phyloP scores from a whole-genome alignment of 2,797 vertebrate species.

The Lutjanus argentimaculatus region DNA sequence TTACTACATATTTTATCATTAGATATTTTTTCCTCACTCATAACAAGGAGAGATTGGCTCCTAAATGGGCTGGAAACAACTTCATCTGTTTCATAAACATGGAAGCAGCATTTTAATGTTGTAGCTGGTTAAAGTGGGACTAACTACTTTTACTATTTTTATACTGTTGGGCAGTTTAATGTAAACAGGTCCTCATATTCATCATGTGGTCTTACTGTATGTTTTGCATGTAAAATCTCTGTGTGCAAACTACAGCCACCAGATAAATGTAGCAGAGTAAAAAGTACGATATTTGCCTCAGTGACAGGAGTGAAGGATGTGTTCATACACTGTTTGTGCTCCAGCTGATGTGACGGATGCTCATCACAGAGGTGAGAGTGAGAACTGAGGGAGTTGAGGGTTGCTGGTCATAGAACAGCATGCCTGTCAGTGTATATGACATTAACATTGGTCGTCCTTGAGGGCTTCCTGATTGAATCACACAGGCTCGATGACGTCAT shows the following conservation, averaged over 20 bases:
- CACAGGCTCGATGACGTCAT: slow-evolving; percentile 80
- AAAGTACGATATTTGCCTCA: neutral
- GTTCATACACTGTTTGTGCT: slow-evolving; percentile 2
- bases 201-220: neutral
- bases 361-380: slow-evolving; percentile 49
- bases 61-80: neutral
- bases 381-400: slow-evolving; percentile 53
- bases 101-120: neutral
- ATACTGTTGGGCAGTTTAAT: neutral
- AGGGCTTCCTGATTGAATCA: slow-evolving; percentile 88
- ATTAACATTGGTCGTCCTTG: slow-evolving; percentile 89
- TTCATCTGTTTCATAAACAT: neutral
- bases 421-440: slow-evolving; percentile 76
- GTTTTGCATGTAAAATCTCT: neutral
- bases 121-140: neutral
- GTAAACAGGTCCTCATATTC: neutral
- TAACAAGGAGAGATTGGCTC: neutral
- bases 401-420: slow-evolving; percentile 59
- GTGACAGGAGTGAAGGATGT: neutral
- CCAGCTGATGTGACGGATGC: slow-evolving; percentile 17
- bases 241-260: neutral
- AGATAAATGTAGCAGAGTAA: neutral
- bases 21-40: neutral
- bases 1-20: neutral
- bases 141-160: too few relatives aligned